Base-by-base conservation (phyloP, 1,140 invertebrate genomes). In the Maniola jurtina region DNA sequence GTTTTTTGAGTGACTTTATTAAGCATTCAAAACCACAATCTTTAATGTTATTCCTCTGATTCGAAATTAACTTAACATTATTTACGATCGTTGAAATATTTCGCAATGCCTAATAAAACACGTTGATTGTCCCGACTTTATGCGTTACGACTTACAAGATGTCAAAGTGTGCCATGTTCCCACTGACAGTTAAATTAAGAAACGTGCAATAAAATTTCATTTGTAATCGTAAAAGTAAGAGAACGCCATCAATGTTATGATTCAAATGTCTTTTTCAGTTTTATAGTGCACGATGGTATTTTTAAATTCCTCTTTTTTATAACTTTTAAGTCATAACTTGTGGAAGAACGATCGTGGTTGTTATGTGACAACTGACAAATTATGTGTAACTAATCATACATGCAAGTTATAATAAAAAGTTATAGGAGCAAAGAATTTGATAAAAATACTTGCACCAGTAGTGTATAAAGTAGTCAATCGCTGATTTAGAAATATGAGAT, bases 161-260 rank as follows among this genome's bases (percentile, higher is more conserved):
- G 79, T 77, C 77, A 77, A 74, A 74, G 65, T 71, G 62, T 64
- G 61, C 55, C 60, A 77, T 76, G 45, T 57, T 55, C 58, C 45
- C 67, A 76, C 66, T 70, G 71, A 60, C 71, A 66, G 71, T 80
- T 81, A 80, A 45, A 80, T 78, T 81, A 77, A 77, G 71, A 74
- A 68, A 72, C 64, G 71, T 61, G 73, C 72, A 79, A 80, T 83
- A 83, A 86, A 86, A 77, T 73, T 71, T 79, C 72, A 66, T 75
- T 73, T 66, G 77, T 76, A 75, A 80, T 83, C 75, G 76, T 83
- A 79, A 86, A 86, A 45, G 42, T 45, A 45, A 13, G 81, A 52
- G 74, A 81, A 78, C 77, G 81, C 71, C 79, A 79, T 84, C 78
- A 85, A 83, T 80, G n/a, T n/a, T n/a, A 74, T 79, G 25, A 25